phyloP scores from a whole-genome alignment of 2,797 vertebrate species.

The Dipus sagitta region DNA sequence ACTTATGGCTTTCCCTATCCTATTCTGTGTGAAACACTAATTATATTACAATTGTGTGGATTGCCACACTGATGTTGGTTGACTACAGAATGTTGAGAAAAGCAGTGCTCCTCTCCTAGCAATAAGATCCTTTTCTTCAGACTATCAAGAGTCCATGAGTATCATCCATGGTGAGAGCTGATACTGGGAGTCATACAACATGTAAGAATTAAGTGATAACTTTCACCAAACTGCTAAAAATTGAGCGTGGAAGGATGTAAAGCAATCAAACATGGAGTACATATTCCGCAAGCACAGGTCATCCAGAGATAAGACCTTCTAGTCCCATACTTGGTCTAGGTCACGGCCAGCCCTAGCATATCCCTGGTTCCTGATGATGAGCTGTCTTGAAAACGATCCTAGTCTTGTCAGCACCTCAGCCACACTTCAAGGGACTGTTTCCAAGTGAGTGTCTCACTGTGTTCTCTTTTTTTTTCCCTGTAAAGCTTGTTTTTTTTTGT shows the following conservation, averaged over 20 bases:
- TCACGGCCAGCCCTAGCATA: no score
- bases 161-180: background rate
- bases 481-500: background rate
- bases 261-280: rapidly evolving
- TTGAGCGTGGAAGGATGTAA: background rate
- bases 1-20: background rate
- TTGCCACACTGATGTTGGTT: background rate
- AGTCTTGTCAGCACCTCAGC: background rate
- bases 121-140: background rate
- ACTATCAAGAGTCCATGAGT: background rate
- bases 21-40: background rate
- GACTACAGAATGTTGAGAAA: background rate
- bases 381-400: no score
- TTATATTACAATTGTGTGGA: background rate
- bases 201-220: background rate
- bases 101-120: background rate
- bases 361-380: background rate
- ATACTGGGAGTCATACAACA: rapidly evolving
- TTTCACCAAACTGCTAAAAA: background rate
- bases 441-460: background rate
- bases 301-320: no score
- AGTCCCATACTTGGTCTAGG: background rate
- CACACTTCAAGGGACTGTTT: background rate
- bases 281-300: background rate
- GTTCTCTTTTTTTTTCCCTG: background rate